Percentiles rank a stretch among this genome's conserved stretches.
Evolutionary conservation across 2,113 vertebrate species (phyloP).

Genomic region (Ciconia maguari): DNA sequence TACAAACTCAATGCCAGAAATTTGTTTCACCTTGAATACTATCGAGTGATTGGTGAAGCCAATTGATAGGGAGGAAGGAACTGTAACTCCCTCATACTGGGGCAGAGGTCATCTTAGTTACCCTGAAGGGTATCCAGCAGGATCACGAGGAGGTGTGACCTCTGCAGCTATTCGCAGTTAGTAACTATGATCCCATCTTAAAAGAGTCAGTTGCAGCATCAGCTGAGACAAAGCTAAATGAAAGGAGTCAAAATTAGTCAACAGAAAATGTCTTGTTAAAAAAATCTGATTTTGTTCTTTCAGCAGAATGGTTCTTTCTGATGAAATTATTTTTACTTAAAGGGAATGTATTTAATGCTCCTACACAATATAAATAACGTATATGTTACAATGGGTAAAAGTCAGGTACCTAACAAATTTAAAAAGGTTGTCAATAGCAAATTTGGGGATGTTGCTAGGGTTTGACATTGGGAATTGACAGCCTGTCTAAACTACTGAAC

Average conservation of each 20-base stretch:
- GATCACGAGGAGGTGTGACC: no score
- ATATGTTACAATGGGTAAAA: not conserved
- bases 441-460: not conserved
- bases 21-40: no score
- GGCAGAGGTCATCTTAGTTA: no score
- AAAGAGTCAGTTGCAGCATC: no score
- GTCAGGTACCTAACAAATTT: not conserved
- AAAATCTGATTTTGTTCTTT: not conserved
- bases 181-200: no score
- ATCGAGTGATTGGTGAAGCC: no score
- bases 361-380: not conserved
- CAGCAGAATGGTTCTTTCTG: not conserved
- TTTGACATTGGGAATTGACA: not conserved
- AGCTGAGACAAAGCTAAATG: not conserved
- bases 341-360: not conserved
- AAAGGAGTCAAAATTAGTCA: not conserved
- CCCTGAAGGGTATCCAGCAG: no score
- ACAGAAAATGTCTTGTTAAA: not conserved
- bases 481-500: not conserved
- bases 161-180: no score
- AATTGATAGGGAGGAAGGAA: no score
- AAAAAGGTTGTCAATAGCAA: not conserved
- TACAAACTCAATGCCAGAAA: no score
- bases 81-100: no score
- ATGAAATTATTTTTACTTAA: not conserved